phyloP scores from a whole-genome alignment of 2,888 invertebrate species.

The Drosophila hamatofila region DNA sequence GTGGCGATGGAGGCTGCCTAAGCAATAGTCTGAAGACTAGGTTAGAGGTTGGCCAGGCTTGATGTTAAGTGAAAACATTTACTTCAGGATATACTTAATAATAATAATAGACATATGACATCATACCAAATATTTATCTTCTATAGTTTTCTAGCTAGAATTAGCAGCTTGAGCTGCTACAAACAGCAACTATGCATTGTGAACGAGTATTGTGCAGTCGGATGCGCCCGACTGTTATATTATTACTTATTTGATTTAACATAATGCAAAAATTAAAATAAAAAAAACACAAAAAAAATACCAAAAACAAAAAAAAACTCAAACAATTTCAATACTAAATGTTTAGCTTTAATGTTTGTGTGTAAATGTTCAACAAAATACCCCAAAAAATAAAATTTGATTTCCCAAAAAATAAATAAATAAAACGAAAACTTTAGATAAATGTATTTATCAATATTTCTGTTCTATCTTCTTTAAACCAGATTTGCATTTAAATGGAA shows the following conservation, averaged over 20 bases:
- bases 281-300: background rate
- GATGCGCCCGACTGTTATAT: background rate
- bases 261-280: background rate
- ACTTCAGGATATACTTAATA: too few species aligned
- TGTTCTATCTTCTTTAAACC: slow-evolving; percentile 6
- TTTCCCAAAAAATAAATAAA: slow-evolving; percentile 8
- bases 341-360: slow-evolving; percentile 67
- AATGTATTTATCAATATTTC: slow-evolving; percentile 1
- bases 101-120: too few species aligned
- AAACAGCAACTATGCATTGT: too few species aligned
- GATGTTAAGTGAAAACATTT: too few species aligned
- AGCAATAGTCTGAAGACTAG: too few species aligned
- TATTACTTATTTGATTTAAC: slow-evolving; percentile 13
- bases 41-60: too few species aligned
- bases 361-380: slow-evolving; percentile 43
- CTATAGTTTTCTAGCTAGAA: background rate
- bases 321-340: slow-evolving; percentile 48
- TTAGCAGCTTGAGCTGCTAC: background rate
- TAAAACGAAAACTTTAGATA: background rate
- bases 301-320: slow-evolving; percentile 6
- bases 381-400: slow-evolving; percentile 14
- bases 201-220: slow-evolving; percentile 4
- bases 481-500: slow-evolving; percentile 21
- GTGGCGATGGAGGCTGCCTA: too few species aligned
- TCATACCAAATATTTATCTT: background rate